Evolutionary conservation across 2,797 vertebrate genomes (phyloP).

Genomic region (Enoplosus armatus): DNA sequence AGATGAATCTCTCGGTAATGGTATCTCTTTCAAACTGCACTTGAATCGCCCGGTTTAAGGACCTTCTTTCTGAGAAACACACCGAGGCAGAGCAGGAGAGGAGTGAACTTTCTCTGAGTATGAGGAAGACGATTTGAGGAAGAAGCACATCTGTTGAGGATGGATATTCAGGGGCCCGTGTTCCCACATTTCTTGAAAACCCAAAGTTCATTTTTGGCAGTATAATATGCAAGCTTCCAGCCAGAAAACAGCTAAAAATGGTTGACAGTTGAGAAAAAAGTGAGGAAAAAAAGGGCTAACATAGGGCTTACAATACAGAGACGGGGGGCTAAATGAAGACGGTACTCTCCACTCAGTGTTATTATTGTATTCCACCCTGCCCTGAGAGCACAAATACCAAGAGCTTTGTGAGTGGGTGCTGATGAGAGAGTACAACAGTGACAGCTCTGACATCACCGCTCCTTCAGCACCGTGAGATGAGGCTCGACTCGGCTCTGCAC

Average conservation of each 20-base stretch:
- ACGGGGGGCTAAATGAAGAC: slow-evolving; percentile 26
- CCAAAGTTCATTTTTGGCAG: neutral
- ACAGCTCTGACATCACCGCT: slow-evolving; percentile 70
- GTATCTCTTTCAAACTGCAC: neutral
- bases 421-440: slow-evolving; percentile 52
- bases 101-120: slow-evolving; percentile 12
- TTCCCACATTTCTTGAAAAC: slow-evolving; percentile 32
- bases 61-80: neutral
- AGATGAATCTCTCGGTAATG: neutral
- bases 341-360: slow-evolving; percentile 22
- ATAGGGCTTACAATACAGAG: neutral
- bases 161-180: neutral
- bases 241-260: neutral
- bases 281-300: neutral
- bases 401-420: slow-evolving; percentile 53
- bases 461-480: slow-evolving; percentile 33
- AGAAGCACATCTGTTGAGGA: neutral
- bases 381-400: slow-evolving; percentile 41
- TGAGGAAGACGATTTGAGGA: neutral
- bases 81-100: neutral
- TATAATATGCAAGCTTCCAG: neutral
- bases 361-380: slow-evolving; percentile 24
- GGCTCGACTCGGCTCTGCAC: slow-evolving; percentile 52
- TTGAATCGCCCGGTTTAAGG: neutral
- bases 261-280: slow-evolving; percentile 4